Base-by-base conservation (phyloP, 2,113 vertebrate genomes). In the Sturnus vulgaris region DNA sequence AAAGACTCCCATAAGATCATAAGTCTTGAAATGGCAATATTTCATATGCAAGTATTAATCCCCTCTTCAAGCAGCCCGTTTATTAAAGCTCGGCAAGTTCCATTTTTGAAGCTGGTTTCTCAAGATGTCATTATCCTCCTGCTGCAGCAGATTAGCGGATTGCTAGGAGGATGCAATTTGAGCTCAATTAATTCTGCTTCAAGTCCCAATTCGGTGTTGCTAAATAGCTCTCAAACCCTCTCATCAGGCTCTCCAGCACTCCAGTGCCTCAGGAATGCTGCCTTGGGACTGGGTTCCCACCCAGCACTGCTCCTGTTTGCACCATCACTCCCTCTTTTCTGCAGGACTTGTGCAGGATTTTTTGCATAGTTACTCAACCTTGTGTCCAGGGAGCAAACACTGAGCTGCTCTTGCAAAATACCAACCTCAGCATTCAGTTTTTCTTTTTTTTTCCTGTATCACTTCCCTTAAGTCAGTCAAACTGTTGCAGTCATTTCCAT, bases 181-280 rank as follows among this genome's bases (percentile, higher is more conserved):
- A 96, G 96, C 94, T 95, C 96, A 97, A 98, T 98, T 98, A 98
- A 98, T 98, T 98, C 97, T 97, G 95, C 96, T 95, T 96, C 96
- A 95, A 95, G 96, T 96, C 97, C 86, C 97, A 94, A 60, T 97
- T 95, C 95, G 84, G 94, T 46, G 66, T 63, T 53, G 89, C 92
- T 95, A 96, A 97, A 97, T 78, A 95, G 96, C 95, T 96, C 95
- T 97, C 84, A 22, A 95, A 88, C 65, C 86, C 83, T 44, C 88
- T 70, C 84, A 61, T 79, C 82, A 93, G 94, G 85, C 89, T 69
- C n/a, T 42, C 72, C 75, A 63, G 88, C 68, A 4, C 56, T 84
- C 35, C 4, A 16, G 19, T 30, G 83, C 81, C 70, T 20, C 16
- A 17, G 52, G 79, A 91, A 59, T 23, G 18, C 56, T 31, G 92